These are phyloP conservation scores for Helicoverpa zea DNA, from an alignment of 1,140 invertebrate genomes.

Conservation along the genomic window DNA sequence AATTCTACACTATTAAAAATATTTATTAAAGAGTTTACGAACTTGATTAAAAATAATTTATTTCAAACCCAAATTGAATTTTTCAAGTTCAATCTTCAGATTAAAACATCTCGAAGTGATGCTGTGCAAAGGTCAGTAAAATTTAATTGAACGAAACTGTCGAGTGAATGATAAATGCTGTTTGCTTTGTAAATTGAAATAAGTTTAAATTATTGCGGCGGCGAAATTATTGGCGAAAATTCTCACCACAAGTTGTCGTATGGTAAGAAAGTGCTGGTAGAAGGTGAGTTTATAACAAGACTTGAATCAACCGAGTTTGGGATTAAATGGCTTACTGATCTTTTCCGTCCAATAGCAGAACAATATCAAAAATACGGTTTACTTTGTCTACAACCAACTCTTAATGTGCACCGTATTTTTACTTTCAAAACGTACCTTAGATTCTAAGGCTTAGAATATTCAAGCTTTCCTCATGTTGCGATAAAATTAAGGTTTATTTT, in stretches of 20 bases:
- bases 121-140: constrained; percentile 11
- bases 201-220: neutral
- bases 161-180: constrained; percentile 15
- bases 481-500: too few relatives aligned
- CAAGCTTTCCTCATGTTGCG: too few relatives aligned
- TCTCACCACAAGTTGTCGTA: neutral
- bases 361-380: too few relatives aligned
- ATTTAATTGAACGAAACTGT: constrained; percentile 11
- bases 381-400: too few relatives aligned
- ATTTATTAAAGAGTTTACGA: neutral
- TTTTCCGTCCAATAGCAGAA: too few relatives aligned
- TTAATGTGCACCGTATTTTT: too few relatives aligned
- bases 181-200: constrained; percentile 25
- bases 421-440: too few relatives aligned
- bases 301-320: too few relatives aligned
- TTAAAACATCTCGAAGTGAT: neutral
- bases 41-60: neutral
- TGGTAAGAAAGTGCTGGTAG: neutral
- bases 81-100: neutral
- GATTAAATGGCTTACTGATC: too few relatives aligned
- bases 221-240: neutral
- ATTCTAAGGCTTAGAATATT: too few relatives aligned
- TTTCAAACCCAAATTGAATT: neutral
- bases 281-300: neutral
- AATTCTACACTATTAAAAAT: too few relatives aligned